Evolutionary conservation across 1,140 invertebrate genomes (phyloP), one percentile per base, ranked within the genome.

Genomic region (Nymphalis io): DNA sequence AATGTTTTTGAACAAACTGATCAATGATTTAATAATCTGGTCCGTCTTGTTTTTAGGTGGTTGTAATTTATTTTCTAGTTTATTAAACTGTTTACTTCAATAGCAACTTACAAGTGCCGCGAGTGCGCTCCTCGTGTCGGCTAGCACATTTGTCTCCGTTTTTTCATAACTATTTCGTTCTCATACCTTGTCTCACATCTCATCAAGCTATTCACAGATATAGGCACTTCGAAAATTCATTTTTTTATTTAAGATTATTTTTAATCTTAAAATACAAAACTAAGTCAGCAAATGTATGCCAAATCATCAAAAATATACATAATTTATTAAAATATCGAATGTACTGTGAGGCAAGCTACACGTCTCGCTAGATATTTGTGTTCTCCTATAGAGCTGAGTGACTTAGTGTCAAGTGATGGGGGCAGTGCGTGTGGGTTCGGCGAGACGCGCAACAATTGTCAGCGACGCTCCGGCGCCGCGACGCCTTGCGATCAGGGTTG

Each of bases 391-490:
- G 63, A 27, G 53, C n/a, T 20, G 42, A 44, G 38, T 46, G 20
- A 59, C 51, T 48, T 33, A 20, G 53, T 64, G 51, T 63, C 40
- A 20, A 44, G 39, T 51, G n/a, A 27, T 48, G 60, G 67, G 12
- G 23, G 16, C 18, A 18, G 59, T 38, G 53, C 33, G 33, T 27
- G n/a, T 21, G 44, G n/a, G 33, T 13, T 3, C 3, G 51, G 5
- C 46, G 58, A 60, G 58, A 65, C 48, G 57, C 16, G 82, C 82
- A 84, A 82, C 82, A 82, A 82, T 79, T 82, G 76, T 12, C 55
- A 62, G 70, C 82, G 82, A 76, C 82, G 79, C 72, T 74, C 76
- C 55, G 82, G 80, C 82, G 82, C 80, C 82, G 20, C 16, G 38
- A 16, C 5, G 38, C 21, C 46, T 46, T 39, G 16, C 21, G 12